These are phyloP conservation scores for Pycnomerus fuliginosus DNA, from an alignment of 2,888 invertebrate species.

Conservation along the genomic window DNA sequence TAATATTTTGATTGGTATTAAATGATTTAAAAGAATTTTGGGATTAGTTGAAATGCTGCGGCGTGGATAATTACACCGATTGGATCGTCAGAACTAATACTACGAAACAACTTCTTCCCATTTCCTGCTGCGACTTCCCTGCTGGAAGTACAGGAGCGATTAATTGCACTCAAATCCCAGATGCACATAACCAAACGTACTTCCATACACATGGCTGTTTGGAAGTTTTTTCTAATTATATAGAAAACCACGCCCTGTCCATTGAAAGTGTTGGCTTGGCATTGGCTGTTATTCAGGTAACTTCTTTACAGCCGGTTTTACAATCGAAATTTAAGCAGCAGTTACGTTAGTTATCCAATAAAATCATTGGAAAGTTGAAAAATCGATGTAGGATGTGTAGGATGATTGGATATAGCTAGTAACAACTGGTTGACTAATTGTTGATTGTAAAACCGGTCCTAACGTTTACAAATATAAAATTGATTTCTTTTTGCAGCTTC, in stretches of 20 bases:
- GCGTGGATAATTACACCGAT: constrained; percentile 63
- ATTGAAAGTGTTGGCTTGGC: constrained; percentile 80
- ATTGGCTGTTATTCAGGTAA: constrained; percentile 83
- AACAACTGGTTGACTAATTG: too few species aligned
- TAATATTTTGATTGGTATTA: too few species aligned
- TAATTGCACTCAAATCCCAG: constrained; percentile 48
- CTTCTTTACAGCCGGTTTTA: constrained; percentile 7
- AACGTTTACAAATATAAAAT: constrained; percentile 10
- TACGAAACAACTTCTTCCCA: constrained; percentile 56
- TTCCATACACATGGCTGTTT: constrained; percentile 64
- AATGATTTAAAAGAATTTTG: too few species aligned
- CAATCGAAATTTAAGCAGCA: too few species aligned
- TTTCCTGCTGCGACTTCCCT: constrained; percentile 62
- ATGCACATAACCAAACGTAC: constrained; percentile 38
- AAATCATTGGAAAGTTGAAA: too few species aligned
- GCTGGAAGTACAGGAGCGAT: constrained; percentile 53
- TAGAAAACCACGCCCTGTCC: constrained; percentile 69
- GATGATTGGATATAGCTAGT: too few species aligned
- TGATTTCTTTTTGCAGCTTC: constrained; percentile 62
- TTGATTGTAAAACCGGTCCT: background rate
- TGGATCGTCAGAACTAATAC: constrained; percentile 57
- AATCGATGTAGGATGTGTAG: too few species aligned
- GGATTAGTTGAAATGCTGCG: constrained; percentile 73
- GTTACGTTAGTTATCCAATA: too few species aligned
- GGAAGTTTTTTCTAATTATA: constrained; percentile 59